Conservation (phyloP, 2,888 invertebrate species). For the Dione vanillae region DNA sequence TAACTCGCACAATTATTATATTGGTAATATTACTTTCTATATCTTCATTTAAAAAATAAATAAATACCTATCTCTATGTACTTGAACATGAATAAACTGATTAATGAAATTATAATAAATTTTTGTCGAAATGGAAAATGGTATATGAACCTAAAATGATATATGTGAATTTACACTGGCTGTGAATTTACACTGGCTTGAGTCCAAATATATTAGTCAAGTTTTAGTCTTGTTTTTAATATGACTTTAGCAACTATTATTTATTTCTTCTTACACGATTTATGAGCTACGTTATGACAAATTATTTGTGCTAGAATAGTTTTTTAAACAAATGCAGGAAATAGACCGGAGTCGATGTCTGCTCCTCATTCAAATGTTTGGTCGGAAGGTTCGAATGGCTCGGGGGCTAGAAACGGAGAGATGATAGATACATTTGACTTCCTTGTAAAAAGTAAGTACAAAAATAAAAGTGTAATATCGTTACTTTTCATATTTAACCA, state of each 20-base stretch:
- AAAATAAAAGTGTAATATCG: neutral
- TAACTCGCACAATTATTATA: slow-evolving; percentile 57
- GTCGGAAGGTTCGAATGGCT: slow-evolving; percentile 56
- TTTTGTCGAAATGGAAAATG: neutral
- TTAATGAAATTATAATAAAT: slow-evolving; percentile 2
- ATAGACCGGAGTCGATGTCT: slow-evolving; percentile 55
- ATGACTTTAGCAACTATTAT: slow-evolving; percentile 24
- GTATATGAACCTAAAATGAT: slow-evolving; percentile 3
- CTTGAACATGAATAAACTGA: neutral
- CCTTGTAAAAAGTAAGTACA: slow-evolving; percentile 70
- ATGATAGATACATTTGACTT: slow-evolving; percentile 73
- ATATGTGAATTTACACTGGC: slow-evolving; percentile 11
- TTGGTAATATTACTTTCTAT: slow-evolving; percentile 53
- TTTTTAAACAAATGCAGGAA: slow-evolving; percentile 47
- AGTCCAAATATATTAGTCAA: slow-evolving; percentile 23
- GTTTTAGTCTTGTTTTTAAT: slow-evolving; percentile 21
- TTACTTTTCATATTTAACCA: too few species aligned
- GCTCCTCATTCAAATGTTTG: slow-evolving; percentile 55
- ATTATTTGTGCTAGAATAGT: slow-evolving; percentile 24
- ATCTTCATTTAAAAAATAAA: neutral
- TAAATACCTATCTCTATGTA: neutral
- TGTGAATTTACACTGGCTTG: slow-evolving; percentile 5
- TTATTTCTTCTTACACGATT: slow-evolving; percentile 25
- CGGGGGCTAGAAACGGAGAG: slow-evolving; percentile 59
- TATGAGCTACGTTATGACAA: slow-evolving; percentile 25